phyloP scores from a whole-genome alignment of 2,797 vertebrate genomes.

The Oreochromis grahami region DNA sequence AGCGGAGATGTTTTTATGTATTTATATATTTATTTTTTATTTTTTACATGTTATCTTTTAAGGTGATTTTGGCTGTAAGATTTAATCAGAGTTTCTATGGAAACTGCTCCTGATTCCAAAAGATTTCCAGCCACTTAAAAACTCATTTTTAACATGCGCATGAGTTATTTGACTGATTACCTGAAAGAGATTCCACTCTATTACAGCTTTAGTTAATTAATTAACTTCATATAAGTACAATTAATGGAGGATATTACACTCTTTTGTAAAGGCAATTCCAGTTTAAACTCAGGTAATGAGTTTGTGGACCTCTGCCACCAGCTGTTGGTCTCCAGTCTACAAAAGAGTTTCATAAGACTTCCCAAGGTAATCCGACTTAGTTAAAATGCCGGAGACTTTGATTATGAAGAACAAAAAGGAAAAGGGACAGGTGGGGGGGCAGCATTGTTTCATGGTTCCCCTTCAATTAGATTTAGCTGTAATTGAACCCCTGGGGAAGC shows the following conservation, averaged over 20 bases:
- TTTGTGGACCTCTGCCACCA: slow-evolving; percentile 63
- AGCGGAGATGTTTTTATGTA: neutral
- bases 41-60: neutral
- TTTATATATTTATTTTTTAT: neutral
- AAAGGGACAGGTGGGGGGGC: slow-evolving; percentile 32
- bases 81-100: slow-evolving; percentile 22
- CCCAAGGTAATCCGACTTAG: slow-evolving; percentile 66
- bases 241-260: slow-evolving; percentile 53
- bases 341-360: slow-evolving; percentile 57
- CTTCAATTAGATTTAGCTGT: slow-evolving; percentile 70
- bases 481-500: slow-evolving; percentile 66
- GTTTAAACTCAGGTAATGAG: slow-evolving; percentile 55
- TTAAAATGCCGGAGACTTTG: slow-evolving; percentile 58
- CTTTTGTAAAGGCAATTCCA: slow-evolving; percentile 45
- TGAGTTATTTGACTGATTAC: slow-evolving; percentile 21
- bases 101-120: slow-evolving; percentile 2
- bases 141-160: slow-evolving; percentile 1
- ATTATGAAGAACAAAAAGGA: slow-evolving; percentile 64
- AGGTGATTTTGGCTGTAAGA: neutral
- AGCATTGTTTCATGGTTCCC: slow-evolving; percentile 54
- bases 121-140: slow-evolving; percentile 6
- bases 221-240: slow-evolving; percentile 33
- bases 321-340: slow-evolving; percentile 49
- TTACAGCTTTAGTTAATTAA: slow-evolving; percentile 42
- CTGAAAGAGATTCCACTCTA: slow-evolving; percentile 6